Conservation (phyloP, 37 sponge, comb jelly and placozoan species). For the Diacarnus erythraeanus region DNA sequence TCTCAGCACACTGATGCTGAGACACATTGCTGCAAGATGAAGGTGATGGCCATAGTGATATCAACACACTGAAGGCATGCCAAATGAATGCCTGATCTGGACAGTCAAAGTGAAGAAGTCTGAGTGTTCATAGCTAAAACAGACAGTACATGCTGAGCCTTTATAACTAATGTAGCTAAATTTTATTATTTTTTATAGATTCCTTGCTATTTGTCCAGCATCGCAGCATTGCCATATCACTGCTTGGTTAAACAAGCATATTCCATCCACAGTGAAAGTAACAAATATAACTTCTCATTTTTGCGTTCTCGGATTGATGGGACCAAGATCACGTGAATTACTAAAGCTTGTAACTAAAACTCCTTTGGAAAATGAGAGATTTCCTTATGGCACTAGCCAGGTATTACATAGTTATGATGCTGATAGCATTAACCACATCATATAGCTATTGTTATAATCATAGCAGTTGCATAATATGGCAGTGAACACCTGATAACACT, state of each 20-base stretch:
- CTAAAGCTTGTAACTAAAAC: constrained; percentile 29
- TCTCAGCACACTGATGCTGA: too few species aligned
- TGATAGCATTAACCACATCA: background rate
- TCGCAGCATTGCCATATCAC: constrained; percentile 20
- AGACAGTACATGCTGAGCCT: too few species aligned
- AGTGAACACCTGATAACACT: too few species aligned
- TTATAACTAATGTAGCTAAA: too few species aligned
- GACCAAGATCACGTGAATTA: constrained; percentile 38
- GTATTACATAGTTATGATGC: background rate
- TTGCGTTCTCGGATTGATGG: constrained; percentile 49
- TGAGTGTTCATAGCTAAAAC: too few species aligned
- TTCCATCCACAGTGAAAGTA: constrained; percentile 28
- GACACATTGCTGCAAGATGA: too few species aligned
- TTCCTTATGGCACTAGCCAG: constrained; percentile 49
- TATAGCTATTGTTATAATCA: too few species aligned
- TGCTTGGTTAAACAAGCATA: constrained; percentile 38
- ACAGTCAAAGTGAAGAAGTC: too few species aligned
- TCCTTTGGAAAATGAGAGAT: constrained; percentile 29
- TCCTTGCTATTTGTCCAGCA: constrained; percentile 31
- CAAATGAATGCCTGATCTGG: too few species aligned
- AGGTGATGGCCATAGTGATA: too few species aligned
- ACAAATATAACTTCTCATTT: constrained; percentile 34
- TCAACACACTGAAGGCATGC: too few species aligned
- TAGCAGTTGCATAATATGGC: too few species aligned
- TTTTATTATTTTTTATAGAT: constrained; percentile 25